Conservation (phyloP, 2,113 vertebrate genomes). For the Colaptes auratus region DNA sequence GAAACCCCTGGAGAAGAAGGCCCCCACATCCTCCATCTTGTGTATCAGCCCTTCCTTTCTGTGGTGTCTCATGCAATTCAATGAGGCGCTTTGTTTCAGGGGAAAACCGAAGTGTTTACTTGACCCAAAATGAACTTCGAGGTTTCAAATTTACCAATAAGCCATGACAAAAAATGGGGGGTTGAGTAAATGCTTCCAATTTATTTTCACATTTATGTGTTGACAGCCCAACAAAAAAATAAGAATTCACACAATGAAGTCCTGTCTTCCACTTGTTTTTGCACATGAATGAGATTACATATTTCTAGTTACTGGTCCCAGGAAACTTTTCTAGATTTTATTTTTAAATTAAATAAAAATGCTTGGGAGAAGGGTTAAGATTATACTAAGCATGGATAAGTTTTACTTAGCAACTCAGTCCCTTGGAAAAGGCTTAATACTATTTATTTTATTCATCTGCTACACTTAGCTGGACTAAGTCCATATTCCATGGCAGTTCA, state of each 20-base stretch:
- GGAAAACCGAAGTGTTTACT: not conserved
- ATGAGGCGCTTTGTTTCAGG: conserved; percentile 27
- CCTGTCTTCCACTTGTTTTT: conserved; percentile 53
- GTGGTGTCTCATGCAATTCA: not conserved
- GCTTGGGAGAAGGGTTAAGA: conserved; percentile 19
- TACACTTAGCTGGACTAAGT: conserved; percentile 48
- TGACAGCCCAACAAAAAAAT: conserved; percentile 54
- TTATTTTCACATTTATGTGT: conserved; percentile 50
- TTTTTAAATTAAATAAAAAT: conserved; percentile 27
- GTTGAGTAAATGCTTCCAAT: conserved; percentile 8
- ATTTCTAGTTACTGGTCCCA: not conserved
- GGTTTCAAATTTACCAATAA: conserved; percentile 45
- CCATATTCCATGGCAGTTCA: conserved; percentile 18
- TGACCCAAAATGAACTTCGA: conserved; percentile 53
- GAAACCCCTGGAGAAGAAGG: rapidly evolving
- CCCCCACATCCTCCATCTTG: not conserved
- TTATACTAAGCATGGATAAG: not conserved
- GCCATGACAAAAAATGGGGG: not conserved
- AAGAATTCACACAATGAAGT: conserved; percentile 25
- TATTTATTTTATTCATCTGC: conserved; percentile 44
- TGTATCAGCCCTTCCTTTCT: not conserved
- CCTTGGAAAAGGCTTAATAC: conserved; percentile 10
- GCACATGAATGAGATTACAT: conserved; percentile 40
- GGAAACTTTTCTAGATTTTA: conserved; percentile 23
- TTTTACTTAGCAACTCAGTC: conserved; percentile 23